Conservation (phyloP, 2,113 vertebrate genomes). For the Pachyramphus minor region DNA sequence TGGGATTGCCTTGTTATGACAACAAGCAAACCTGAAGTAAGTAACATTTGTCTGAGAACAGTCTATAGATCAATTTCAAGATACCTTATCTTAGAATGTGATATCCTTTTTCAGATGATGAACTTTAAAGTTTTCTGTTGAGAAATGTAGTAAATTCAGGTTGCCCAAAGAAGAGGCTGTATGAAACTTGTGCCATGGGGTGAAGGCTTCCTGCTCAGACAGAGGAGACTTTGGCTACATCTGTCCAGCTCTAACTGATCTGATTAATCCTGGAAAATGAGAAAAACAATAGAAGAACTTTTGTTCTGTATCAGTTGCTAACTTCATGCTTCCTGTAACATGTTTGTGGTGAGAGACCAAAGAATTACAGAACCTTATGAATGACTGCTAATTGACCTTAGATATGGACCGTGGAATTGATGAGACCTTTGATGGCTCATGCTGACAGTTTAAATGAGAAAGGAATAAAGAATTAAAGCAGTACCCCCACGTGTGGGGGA, state of each 20-base stretch:
- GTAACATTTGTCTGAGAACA: not conserved
- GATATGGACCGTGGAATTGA: not conserved
- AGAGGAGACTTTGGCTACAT: not conserved
- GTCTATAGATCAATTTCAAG: not conserved
- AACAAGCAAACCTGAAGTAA: not conserved
- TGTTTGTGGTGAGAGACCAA: not conserved
- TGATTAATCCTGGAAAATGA: not conserved
- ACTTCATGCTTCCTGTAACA: not conserved
- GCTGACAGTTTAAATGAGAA: not conserved
- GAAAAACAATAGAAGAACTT: not conserved
- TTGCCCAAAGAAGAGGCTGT: not conserved
- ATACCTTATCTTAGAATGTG: not conserved
- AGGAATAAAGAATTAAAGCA: not conserved
- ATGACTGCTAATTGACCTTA: not conserved
- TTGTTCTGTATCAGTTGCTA: not conserved
- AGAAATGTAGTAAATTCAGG: not conserved
- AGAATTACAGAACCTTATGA: not conserved
- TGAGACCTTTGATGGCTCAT: not conserved
- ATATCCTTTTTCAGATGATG: not conserved
- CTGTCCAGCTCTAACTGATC: not conserved
- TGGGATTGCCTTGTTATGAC: not conserved
- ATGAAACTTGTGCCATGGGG: not conserved
- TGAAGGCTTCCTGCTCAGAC: not conserved
- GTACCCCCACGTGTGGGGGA: not conserved
- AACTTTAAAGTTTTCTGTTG: not conserved